phyloP scores from a whole-genome alignment of 2,888 invertebrate species.

The Thereva unica region DNA sequence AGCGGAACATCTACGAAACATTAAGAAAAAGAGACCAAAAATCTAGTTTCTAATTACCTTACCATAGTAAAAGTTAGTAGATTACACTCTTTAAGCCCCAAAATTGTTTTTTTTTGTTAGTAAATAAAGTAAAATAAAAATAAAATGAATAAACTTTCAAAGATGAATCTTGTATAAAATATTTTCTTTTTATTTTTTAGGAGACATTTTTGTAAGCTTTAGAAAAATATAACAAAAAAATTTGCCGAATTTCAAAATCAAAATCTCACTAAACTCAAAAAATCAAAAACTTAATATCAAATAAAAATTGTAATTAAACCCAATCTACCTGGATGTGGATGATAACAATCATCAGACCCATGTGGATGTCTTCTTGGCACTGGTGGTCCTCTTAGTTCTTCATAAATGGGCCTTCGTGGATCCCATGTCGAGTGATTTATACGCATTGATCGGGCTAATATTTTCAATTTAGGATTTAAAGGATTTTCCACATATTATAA shows the following conservation, averaged over 20 bases:
- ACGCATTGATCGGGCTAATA: conserved; percentile 55
- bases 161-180: neutral
- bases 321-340: conserved; percentile 57
- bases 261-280: conserved; percentile 30
- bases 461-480: conserved; percentile 30
- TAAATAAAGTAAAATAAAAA: conserved; percentile 16
- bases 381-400: conserved; percentile 78
- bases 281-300: conserved; percentile 6
- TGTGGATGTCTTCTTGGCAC: conserved; percentile 60
- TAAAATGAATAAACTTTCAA: neutral
- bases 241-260: conserved; percentile 21
- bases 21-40: neutral
- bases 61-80: conserved; percentile 11
- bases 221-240: too few species aligned
- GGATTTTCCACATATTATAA: conserved; percentile 31
- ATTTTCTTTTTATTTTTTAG: neutral
- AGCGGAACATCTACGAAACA: neutral
- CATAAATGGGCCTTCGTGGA: conserved; percentile 86
- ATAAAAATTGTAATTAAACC: conserved; percentile 21
- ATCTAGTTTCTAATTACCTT: too few species aligned
- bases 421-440: conserved; percentile 81
- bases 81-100: conserved; percentile 14
- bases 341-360: conserved; percentile 55
- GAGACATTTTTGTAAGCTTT: neutral
- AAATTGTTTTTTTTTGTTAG: conserved; percentile 5